phyloP scores from a whole-genome alignment of 2,113 vertebrate genomes.

The Tetraodon nigroviridis region DNA sequence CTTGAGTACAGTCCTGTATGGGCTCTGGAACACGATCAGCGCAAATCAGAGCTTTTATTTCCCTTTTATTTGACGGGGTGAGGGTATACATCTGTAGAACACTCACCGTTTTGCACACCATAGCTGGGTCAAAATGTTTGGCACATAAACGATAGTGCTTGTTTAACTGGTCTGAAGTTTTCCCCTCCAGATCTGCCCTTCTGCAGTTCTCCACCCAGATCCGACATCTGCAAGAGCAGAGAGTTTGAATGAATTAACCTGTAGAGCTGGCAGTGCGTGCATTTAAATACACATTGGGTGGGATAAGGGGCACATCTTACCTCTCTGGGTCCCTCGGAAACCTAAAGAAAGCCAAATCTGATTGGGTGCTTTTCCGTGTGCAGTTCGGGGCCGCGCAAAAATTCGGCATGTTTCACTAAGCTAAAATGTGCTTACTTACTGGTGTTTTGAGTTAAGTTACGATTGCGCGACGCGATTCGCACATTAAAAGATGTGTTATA shows the following conservation, averaged over 20 bases:
- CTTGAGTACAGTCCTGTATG: constrained; percentile 91
- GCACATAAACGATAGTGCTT: constrained; percentile 93
- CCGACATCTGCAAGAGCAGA: constrained; percentile 76
- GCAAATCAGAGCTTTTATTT: neutral
- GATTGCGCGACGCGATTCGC: neutral
- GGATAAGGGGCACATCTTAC: constrained; percentile 47
- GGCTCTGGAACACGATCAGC: constrained; percentile 77
- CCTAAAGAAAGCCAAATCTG: constrained; percentile 79
- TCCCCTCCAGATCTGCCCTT: constrained; percentile 88
- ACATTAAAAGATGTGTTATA: neutral
- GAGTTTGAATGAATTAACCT: neutral
- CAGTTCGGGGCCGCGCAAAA: constrained; percentile 91
- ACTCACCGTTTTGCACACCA: constrained; percentile 94
- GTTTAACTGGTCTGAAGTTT: constrained; percentile 92
- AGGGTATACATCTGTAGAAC: neutral
- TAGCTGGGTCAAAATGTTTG: constrained; percentile 91
- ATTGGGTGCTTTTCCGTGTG: constrained; percentile 83
- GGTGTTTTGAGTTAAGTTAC: neutral
- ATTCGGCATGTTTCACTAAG: constrained; percentile 75
- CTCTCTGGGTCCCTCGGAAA: constrained; percentile 76
- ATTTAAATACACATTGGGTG: neutral
- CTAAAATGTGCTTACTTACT: constrained; percentile 12
- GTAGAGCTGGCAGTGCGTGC: neutral
- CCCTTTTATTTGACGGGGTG: neutral
- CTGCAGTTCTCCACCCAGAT: constrained; percentile 97